These are phyloP conservation scores for Leptocoma aspasia DNA, from an alignment of 2,113 vertebrate species.

Conservation along the genomic window DNA sequence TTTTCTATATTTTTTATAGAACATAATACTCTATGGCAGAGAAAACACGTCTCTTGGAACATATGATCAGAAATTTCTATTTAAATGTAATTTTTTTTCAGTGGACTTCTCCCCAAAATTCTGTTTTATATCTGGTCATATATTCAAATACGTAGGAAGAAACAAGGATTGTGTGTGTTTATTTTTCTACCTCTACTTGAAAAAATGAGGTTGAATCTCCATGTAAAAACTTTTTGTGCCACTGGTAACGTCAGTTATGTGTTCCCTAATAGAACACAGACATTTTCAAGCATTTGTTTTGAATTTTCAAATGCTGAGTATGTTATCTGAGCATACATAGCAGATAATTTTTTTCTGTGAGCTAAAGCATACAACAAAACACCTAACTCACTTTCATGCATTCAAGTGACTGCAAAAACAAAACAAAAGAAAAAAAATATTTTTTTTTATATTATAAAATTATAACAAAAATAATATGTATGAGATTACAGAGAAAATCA, in stretches of 20 bases:
- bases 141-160: not conserved
- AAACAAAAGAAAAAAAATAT: not conserved
- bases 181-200: not conserved
- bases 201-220: not conserved
- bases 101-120: not conserved
- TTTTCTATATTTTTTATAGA: not conserved
- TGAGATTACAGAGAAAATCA: not conserved
- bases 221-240: not conserved
- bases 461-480: not conserved
- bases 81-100: not conserved
- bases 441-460: not conserved
- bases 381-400: not conserved
- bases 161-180: not conserved
- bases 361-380: not conserved
- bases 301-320: not conserved
- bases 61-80: not conserved
- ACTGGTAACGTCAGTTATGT: not conserved
- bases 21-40: not conserved
- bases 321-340: not conserved
- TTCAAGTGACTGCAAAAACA: fast-evolving
- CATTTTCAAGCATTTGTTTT: not conserved
- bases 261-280: not conserved
- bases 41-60: not conserved
- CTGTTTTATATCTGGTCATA: not conserved
- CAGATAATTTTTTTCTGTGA: not conserved